A percentile compares a stretch with the other conserved stretches of the same genome.
Evolutionary conservation across 2,797 vertebrate species (phyloP).

Genomic region (Coccyzus lansbergi): DNA sequence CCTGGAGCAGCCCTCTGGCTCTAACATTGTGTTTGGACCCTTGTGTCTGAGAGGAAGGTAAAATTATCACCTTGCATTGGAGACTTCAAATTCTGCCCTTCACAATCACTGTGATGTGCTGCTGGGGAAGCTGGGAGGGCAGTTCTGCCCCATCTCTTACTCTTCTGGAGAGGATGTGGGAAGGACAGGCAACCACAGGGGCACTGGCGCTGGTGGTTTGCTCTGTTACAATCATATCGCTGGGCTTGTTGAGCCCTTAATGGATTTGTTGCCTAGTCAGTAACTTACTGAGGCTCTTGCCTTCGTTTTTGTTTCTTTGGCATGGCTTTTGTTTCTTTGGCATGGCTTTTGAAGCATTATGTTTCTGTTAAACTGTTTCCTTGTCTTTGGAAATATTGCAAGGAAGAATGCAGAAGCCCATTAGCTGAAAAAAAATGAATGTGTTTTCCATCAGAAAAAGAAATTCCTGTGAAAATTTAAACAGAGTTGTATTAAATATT

Average conservation of each 20-base stretch:
- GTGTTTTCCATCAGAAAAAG: background rate
- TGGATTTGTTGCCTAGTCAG: background rate
- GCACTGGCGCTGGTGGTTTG: background rate
- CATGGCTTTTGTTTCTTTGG: background rate
- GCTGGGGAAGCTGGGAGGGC: background rate
- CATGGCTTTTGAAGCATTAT: background rate
- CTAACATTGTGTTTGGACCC: background rate
- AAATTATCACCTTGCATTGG: background rate
- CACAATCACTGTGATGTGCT: background rate
- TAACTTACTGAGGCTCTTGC: background rate
- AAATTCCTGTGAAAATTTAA: constrained; percentile 30
- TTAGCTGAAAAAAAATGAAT: background rate
- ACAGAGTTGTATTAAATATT: constrained; percentile 17
- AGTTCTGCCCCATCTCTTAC: background rate
- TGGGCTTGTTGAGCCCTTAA: background rate
- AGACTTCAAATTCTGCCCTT: background rate
- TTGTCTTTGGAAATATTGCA: background rate
- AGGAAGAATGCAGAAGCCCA: background rate
- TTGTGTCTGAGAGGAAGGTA: background rate
- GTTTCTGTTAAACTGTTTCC: background rate
- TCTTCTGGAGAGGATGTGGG: background rate
- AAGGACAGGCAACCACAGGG: background rate
- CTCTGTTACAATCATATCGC: background rate
- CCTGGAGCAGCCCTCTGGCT: background rate
- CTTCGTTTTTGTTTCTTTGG: background rate